phyloP scores from a whole-genome alignment of 2,888 invertebrate species.

The Hypercompe scribonia region DNA sequence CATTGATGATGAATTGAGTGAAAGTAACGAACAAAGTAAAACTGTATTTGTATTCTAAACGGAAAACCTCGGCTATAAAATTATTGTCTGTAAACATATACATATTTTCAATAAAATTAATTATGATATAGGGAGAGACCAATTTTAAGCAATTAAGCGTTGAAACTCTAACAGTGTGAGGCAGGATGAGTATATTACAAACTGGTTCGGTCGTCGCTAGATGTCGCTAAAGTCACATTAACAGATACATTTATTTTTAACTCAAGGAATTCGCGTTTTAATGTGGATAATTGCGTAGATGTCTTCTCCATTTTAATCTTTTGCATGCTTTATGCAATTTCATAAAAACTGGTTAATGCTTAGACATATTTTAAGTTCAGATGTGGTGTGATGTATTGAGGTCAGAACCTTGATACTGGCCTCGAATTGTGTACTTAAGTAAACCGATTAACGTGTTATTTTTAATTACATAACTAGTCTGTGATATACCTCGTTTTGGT shows the following conservation, averaged over 20 bases:
- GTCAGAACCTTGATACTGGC: constrained; percentile 28
- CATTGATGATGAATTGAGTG: too few relatives aligned
- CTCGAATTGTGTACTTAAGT: constrained; percentile 21
- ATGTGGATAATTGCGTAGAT: too few relatives aligned
- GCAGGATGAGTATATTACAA: neutral
- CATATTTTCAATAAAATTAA: too few relatives aligned
- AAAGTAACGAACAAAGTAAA: too few relatives aligned
- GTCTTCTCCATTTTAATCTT: neutral
- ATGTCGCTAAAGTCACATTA: neutral
- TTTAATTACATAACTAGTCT: constrained; percentile 26
- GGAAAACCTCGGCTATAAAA: too few relatives aligned
- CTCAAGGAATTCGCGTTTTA: neutral
- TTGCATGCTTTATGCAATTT: neutral
- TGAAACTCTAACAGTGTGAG: neutral
- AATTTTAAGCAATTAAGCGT: too few relatives aligned
- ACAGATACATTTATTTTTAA: neutral
- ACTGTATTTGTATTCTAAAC: too few relatives aligned
- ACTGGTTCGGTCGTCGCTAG: neutral
- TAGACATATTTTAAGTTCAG: constrained; percentile 2
- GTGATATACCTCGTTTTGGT: constrained; percentile 11
- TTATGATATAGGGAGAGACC: too few relatives aligned
- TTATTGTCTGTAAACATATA: too few relatives aligned
- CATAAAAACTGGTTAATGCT: neutral
- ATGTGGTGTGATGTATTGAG: constrained; percentile 20
- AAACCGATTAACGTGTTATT: constrained; percentile 10